Conservation (phyloP, 1,140 invertebrate genomes). For the Drosophila asahinai region DNA sequence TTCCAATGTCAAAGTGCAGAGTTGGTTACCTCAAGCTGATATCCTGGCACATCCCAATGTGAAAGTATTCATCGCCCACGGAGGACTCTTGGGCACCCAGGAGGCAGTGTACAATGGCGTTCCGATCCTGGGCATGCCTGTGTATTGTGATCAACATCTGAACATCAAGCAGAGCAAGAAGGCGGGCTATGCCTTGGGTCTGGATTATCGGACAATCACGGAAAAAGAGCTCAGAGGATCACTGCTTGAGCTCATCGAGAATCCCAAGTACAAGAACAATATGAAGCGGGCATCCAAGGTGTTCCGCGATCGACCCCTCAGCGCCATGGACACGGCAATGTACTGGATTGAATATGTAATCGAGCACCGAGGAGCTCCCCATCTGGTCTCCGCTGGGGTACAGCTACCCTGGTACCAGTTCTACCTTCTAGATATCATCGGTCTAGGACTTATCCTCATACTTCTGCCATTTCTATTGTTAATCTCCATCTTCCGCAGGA, state of each 20-base stretch:
- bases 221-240: slow-evolving; percentile 75
- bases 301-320: slow-evolving; percentile 86
- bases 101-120: slow-evolving; percentile 88
- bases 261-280: slow-evolving; percentile 84
- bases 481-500: too few species aligned
- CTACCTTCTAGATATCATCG: too few species aligned
- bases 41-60: slow-evolving; percentile 87
- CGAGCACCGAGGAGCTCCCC: slow-evolving; percentile 86
- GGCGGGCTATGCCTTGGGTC: slow-evolving; percentile 53
- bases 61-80: slow-evolving; percentile 87
- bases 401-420: too few species aligned
- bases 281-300: slow-evolving; percentile 84
- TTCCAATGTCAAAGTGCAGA: slow-evolving; percentile 87
- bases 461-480: too few species aligned
- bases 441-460: too few species aligned
- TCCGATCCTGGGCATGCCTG: slow-evolving; percentile 88
- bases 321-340: slow-evolving; percentile 86
- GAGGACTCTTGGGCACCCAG: slow-evolving; percentile 87
- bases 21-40: slow-evolving; percentile 89
- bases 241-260: slow-evolving; percentile 85
- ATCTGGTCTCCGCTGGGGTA: slow-evolving; percentile 68
- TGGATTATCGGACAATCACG: slow-evolving; percentile 69
- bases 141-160: slow-evolving; percentile 86
- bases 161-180: slow-evolving; percentile 59
- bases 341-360: slow-evolving; percentile 89